phyloP scores from a whole-genome alignment of 2,113 vertebrate species.

The Gnathonemus echidnorhynchus region DNA sequence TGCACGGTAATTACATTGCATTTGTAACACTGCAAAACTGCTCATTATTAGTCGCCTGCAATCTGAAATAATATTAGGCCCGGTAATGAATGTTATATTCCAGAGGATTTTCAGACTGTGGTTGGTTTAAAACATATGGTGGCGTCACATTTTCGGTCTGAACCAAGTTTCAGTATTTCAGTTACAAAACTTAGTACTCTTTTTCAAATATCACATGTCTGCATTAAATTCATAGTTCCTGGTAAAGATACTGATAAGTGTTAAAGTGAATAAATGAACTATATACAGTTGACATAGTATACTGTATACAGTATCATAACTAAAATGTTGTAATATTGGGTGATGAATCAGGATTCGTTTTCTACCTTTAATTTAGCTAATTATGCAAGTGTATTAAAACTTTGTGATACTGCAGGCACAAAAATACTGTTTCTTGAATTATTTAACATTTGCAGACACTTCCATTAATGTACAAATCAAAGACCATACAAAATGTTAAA shows the following conservation, averaged over 20 bases:
- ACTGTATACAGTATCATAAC: background rate
- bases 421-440: background rate
- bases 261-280: background rate
- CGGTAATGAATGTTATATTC: background rate
- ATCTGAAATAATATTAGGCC: background rate
- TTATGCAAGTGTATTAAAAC: background rate
- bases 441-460: background rate
- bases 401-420: background rate
- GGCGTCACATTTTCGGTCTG: background rate
- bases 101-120: background rate
- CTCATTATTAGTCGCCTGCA: background rate
- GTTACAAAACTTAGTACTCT: background rate
- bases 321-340: background rate
- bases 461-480: background rate
- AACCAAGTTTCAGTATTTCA: background rate
- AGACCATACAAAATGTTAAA: background rate
- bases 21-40: background rate
- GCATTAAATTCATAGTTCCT: background rate
- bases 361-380: background rate
- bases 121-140: background rate
- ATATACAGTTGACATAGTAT: background rate
- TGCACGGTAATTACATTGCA: background rate
- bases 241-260: background rate
- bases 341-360: background rate
- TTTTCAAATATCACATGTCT: background rate